Evolutionary conservation across 2,888 invertebrate species (phyloP).

Genomic region (Pandemis corylana): DNA sequence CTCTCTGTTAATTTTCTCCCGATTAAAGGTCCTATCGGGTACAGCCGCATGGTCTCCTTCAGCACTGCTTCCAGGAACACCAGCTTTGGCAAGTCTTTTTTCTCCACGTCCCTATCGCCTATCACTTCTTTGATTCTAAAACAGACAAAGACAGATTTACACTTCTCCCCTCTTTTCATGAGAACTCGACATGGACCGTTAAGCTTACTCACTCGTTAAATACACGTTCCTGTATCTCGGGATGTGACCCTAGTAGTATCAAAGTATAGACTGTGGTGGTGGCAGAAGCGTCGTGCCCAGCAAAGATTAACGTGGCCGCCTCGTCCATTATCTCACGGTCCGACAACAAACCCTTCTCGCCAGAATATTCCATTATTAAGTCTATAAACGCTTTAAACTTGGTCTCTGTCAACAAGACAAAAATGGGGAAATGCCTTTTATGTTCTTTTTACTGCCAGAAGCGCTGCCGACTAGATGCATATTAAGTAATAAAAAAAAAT

Average conservation of each 20-base stretch:
- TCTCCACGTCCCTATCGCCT: conserved; percentile 8
- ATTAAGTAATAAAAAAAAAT: too few species aligned
- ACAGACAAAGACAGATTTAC: background rate
- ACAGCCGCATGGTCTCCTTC: conserved; percentile 22
- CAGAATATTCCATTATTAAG: conserved; percentile 19
- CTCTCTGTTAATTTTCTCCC: background rate
- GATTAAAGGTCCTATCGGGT: conserved; percentile 6
- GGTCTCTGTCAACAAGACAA: conserved; percentile 3
- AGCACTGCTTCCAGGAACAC: conserved; percentile 26
- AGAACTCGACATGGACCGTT: background rate
- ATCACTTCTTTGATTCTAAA: conserved; percentile 13
- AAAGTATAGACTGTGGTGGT: background rate
- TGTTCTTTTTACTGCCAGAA: too few species aligned
- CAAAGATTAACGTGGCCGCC: conserved; percentile 20
- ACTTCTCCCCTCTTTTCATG: background rate
- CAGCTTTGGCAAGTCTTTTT: conserved; percentile 1
- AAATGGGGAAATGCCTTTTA: background rate
- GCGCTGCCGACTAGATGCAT: too few species aligned
- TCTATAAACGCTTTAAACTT: conserved; percentile 28
- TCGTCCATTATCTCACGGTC: conserved; percentile 27
- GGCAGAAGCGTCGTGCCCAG: conserved; percentile 28
- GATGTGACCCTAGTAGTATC: conserved; percentile 21
- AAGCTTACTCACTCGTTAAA: conserved; percentile 23
- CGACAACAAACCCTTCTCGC: conserved; percentile 12
- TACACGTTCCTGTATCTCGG: conserved; percentile 25